Conservation (phyloP, 2,888 invertebrate species). For the Syritta pipiens region DNA sequence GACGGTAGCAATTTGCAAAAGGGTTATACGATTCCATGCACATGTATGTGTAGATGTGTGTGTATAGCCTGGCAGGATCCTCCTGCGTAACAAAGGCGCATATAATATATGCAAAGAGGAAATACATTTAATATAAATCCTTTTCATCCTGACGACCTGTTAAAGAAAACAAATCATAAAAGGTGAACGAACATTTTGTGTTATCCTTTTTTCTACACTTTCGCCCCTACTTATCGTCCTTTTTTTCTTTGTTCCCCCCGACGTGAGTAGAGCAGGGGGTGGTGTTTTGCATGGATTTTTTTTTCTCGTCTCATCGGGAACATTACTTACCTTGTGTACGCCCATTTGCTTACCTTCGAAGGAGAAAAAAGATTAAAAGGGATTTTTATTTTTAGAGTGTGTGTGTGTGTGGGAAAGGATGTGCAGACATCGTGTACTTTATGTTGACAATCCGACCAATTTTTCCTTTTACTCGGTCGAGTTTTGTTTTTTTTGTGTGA, state of each 20-base stretch:
- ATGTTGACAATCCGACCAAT: conserved; percentile 54
- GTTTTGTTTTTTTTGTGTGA: conserved; percentile 44
- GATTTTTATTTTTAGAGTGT: conserved; percentile 43
- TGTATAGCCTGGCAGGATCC: conserved; percentile 25
- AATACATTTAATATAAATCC: conserved; percentile 68
- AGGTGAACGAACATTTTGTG: conserved; percentile 64
- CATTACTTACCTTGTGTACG: conserved; percentile 33
- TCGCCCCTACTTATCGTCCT: conserved; percentile 52
- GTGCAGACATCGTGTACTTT: conserved; percentile 45
- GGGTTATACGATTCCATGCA: conserved; percentile 32
- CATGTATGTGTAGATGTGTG: conserved; percentile 22
- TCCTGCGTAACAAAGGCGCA: conserved; percentile 43
- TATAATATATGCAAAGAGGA: conserved; percentile 65
- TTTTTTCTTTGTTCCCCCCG: too few species aligned
- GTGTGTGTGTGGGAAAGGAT: neutral
- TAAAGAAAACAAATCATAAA: conserved; percentile 68
- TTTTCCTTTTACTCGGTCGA: conserved; percentile 30
- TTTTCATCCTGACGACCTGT: conserved; percentile 67
- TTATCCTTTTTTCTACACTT: conserved; percentile 49
- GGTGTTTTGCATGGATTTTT: neutral
- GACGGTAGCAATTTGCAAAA: conserved; percentile 55
- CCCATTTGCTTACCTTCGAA: conserved; percentile 25
- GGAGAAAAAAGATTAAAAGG: conserved; percentile 48
- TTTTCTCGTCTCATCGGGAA: conserved; percentile 11
- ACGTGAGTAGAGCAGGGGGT: conserved; percentile 23